Evolutionary conservation across 2,888 invertebrate genomes (phyloP), one percentile per base, ranked within the genome.

Genomic region (Agriopis marginaria): DNA sequence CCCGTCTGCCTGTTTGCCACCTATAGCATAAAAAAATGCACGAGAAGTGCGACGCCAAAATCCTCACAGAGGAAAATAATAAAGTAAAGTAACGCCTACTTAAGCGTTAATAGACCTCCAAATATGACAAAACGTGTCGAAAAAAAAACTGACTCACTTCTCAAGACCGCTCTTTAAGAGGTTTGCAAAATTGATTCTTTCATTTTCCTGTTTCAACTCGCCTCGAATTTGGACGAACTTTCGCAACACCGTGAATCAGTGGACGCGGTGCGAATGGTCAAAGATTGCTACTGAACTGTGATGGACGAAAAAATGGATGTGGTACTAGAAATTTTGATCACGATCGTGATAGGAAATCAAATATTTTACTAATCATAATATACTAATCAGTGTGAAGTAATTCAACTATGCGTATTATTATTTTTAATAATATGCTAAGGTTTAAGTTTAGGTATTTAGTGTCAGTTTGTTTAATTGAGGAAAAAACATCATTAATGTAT

Each of bases 241-340:
- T 92, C 89, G 91, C 82, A 91, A 91, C 72, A 11, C 53, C 67
- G 73, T 91, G 91, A 91, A 72, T 91, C 90, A 91, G 71, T 68
- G 62, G 63, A 64, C 73, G 64, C 67, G 65, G 12, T 14, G 55
- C 51, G 72, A 75, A 71, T 76, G 70, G 51, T 53, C 59, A 72
- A 66, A 69, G 60, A 74, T 74, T 17, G 61, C 55, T 47, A 56
- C 49, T n/a, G 58, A 58, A 14, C 53, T 11, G 14, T 42, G 44
- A 54, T 42, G 9, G 9, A 11, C 10, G 44, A 63, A 61, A 42
- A 12, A 63, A 56, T 64, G 49, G 64, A 71, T 64, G 70, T 44
- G 70, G 66, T 10, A n/a, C 39, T 12, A n/a, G 7, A n/a, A 54
- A 39, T n/a, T n/a, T 3, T 32, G 6, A 32, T 51, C 12, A 8